phyloP scores from a whole-genome alignment of 2,888 invertebrate species.

The Phyto melanocephala region DNA sequence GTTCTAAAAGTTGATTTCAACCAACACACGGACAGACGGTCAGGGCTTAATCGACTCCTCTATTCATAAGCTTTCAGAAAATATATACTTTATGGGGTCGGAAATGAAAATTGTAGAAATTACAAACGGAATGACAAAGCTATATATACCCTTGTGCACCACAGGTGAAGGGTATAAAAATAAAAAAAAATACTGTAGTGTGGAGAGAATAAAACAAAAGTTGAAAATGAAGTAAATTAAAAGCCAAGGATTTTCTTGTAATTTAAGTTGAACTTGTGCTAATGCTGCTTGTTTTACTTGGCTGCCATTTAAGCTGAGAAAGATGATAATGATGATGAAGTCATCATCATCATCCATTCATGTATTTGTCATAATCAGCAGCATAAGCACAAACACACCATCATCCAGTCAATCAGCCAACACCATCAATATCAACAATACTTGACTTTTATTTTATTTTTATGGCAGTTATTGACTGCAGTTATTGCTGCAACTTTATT shows the following conservation, averaged over 20 bases:
- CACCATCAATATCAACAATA: constrained; percentile 3
- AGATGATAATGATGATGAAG: constrained; percentile 37
- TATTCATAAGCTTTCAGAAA: no score
- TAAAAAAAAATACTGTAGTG: no score
- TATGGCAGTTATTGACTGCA: constrained; percentile 4
- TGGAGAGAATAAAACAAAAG: constrained; percentile 6
- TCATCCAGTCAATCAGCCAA: background rate
- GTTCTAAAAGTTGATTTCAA: no score
- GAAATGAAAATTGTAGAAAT: background rate
- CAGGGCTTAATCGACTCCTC: no score
- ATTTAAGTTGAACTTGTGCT: constrained; percentile 34
- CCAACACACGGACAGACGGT: no score
- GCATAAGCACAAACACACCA: constrained; percentile 4
- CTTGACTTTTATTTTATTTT: constrained; percentile 18
- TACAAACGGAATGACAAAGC: background rate
- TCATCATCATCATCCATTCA: constrained; percentile 36
- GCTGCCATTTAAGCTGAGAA: background rate
- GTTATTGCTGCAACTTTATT: background rate
- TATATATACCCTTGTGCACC: no score
- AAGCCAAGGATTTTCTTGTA: constrained; percentile 36
- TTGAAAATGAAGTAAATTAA: constrained; percentile 26
- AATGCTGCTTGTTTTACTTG: constrained; percentile 7
- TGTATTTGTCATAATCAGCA: constrained; percentile 51
- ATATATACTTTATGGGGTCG: no score
- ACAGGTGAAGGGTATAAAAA: no score